Evolutionary conservation across 2,113 vertebrate species (phyloP).

Genomic region (Plestiodon gilberti): DNA sequence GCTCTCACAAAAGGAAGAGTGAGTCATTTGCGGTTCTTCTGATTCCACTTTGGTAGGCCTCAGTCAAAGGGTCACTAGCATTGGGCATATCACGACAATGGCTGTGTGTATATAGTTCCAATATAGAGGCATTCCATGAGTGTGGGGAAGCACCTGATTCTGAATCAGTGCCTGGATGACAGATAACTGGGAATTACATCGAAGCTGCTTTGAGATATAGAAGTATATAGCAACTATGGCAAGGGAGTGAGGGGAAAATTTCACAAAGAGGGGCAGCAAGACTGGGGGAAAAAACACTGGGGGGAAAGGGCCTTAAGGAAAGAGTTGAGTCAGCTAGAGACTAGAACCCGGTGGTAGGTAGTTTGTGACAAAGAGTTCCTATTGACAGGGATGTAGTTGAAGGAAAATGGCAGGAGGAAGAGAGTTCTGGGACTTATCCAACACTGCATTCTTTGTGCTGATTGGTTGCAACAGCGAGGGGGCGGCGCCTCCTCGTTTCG

Average conservation of each 20-base stretch:
- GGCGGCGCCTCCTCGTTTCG: too few species aligned
- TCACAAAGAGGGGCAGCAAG: not conserved
- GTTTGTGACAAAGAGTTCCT: not conserved
- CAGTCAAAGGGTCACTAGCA: not conserved
- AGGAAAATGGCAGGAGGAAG: too few species aligned
- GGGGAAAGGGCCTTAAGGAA: not conserved
- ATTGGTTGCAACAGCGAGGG: too few species aligned
- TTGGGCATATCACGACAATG: not conserved
- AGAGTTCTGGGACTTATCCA: too few species aligned
- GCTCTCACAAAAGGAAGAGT: not conserved
- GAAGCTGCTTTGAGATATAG: not conserved
- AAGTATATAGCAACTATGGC: not conserved
- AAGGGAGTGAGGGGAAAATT: not conserved
- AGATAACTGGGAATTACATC: not conserved
- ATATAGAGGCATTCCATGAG: not conserved
- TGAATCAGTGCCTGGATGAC: not conserved
- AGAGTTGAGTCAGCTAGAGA: too few species aligned
- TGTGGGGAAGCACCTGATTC: not conserved
- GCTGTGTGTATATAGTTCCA: not conserved
- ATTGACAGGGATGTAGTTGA: too few species aligned
- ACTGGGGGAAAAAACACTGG: not conserved
- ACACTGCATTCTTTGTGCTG: too few species aligned
- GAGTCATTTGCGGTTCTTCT: not conserved
- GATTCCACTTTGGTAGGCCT: not conserved
- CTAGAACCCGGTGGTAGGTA: too few species aligned